Conservation (phyloP, 2,888 invertebrate genomes). For the Cheiracanthium punctorium region DNA sequence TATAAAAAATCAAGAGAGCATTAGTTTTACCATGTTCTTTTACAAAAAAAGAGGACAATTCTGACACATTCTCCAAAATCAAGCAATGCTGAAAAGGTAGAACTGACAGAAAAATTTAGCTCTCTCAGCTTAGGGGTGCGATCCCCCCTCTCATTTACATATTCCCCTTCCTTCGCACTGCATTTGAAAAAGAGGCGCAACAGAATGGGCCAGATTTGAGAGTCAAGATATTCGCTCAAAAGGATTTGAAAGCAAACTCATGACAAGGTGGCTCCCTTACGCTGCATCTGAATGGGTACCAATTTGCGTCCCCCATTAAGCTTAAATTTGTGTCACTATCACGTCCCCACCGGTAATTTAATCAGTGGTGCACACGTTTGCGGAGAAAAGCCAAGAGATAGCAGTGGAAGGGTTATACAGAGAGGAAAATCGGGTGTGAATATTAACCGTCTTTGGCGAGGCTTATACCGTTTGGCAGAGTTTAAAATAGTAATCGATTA, state of each 20-base stretch:
- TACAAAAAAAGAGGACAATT: too few relatives aligned
- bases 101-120: not conserved
- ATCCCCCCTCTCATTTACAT: slow-evolving; percentile 46
- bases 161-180: slow-evolving; percentile 3
- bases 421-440: not conserved
- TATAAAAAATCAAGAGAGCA: too few relatives aligned
- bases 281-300: slow-evolving; percentile 55
- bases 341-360: slow-evolving; percentile 57
- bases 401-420: not conserved
- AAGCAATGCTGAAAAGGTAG: too few relatives aligned
- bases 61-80: too few relatives aligned
- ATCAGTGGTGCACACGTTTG: slow-evolving; percentile 56
- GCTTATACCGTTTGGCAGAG: not conserved
- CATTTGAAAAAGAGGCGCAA: slow-evolving; percentile 2
- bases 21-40: too few relatives aligned
- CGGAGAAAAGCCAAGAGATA: slow-evolving; percentile 27
- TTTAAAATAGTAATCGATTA: too few relatives aligned
- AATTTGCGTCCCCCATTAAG: slow-evolving; percentile 64
- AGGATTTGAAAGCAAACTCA: slow-evolving; percentile 59
- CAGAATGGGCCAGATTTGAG: not conserved
- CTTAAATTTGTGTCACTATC: slow-evolving; percentile 60
- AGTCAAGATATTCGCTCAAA: slow-evolving; percentile 26
- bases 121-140: not conserved
- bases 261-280: slow-evolving; percentile 37
- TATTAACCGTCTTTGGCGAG: slow-evolving; percentile 20